These are phyloP conservation scores for Toxotes jaculatrix DNA, from an alignment of 2,113 vertebrate species.

Conservation along the genomic window DNA sequence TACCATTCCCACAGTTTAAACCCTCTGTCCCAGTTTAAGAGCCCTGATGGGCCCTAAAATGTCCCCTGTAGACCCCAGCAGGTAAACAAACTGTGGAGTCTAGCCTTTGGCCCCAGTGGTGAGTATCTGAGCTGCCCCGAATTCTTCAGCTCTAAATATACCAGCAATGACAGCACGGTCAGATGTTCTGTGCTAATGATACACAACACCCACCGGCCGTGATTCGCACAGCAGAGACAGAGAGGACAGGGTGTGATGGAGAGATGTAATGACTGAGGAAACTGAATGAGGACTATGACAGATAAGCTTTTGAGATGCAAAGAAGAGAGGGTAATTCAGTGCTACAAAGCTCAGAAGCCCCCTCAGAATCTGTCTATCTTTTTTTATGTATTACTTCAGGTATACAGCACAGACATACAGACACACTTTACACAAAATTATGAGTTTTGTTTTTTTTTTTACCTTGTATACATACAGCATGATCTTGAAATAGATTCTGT, in stretches of 20 bases:
- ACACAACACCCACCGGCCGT: slow-evolving; percentile 56
- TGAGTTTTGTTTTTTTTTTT: too few species aligned
- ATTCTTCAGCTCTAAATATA: slow-evolving; percentile 84
- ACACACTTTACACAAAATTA: background rate
- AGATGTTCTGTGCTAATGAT: slow-evolving; percentile 67
- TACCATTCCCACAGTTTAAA: slow-evolving; percentile 31
- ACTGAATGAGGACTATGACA: background rate
- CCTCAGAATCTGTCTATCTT: too few species aligned
- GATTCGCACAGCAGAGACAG: slow-evolving; percentile 49
- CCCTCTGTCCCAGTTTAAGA: background rate
- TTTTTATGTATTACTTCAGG: too few species aligned
- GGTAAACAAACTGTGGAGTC: slow-evolving; percentile 79
- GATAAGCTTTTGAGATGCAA: background rate
- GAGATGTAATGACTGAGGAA: slow-evolving; percentile 15
- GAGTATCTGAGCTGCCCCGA: slow-evolving; percentile 60
- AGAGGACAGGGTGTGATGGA: slow-evolving; percentile 13
- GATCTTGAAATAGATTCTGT: background rate
- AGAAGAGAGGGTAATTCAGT: background rate
- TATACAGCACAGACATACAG: too few species aligned
- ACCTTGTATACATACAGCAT: too few species aligned
- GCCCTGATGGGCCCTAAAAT: slow-evolving; percentile 26
- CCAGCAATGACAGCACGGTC: slow-evolving; percentile 58
- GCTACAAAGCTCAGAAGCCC: background rate
- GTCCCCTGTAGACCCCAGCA: slow-evolving; percentile 47
- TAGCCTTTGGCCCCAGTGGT: slow-evolving; percentile 59